A percentile compares a stretch with the other conserved stretches of the same genome.
phyloP scores from a whole-genome alignment of 2,797 vertebrate genomes.

The Lithobates pipiens region DNA sequence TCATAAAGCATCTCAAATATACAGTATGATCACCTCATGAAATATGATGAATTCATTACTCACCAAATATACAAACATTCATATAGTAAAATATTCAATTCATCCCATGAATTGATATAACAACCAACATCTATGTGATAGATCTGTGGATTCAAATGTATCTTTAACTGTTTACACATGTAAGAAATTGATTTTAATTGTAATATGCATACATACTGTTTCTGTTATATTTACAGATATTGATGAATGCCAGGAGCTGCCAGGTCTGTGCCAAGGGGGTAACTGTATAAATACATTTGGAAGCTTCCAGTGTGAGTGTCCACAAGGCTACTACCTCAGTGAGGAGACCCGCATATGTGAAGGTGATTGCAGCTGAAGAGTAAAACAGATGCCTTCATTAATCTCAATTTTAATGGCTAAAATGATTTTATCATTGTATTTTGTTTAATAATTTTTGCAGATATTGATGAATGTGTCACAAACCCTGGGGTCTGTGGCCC shows the following conservation, averaged over 20 bases:
- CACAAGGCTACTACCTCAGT: slow-evolving; percentile 83
- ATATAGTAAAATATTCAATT: no score
- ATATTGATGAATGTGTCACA: slow-evolving; percentile 87
- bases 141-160: no score
- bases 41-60: no score
- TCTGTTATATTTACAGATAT: slow-evolving; percentile 74
- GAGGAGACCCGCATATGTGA: slow-evolving; percentile 84
- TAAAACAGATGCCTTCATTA: not conserved
- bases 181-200: not conserved
- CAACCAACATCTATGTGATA: no score
- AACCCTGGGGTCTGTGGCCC: slow-evolving; percentile 86
- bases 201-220: not conserved
- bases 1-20: not conserved
- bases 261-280: slow-evolving; percentile 82
- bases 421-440: not conserved
- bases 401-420: not conserved
- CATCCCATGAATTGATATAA: no score
- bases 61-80: no score
- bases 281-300: slow-evolving; percentile 87
- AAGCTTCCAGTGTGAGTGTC: slow-evolving; percentile 86
- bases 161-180: no score
- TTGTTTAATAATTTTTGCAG: slow-evolving; percentile 65
- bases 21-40: not conserved
- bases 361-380: slow-evolving; percentile 69
- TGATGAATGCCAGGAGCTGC: slow-evolving; percentile 82